Evolutionary conservation across 1,140 invertebrate species (phyloP), one percentile per base, ranked within the genome.

Genomic region (Aphidius gifuensis): DNA sequence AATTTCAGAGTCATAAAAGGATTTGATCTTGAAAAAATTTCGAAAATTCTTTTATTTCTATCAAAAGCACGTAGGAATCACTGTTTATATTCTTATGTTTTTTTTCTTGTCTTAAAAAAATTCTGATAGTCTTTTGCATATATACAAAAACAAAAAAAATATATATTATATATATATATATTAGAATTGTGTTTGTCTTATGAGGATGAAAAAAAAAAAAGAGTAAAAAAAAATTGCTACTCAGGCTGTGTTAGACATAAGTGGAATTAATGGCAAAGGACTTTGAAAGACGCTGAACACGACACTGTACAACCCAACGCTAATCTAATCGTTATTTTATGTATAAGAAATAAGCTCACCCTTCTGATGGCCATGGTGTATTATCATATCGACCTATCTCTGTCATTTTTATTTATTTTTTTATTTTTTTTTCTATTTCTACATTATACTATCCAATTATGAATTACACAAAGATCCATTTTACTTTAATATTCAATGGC

Each of bases 271-370:
- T 58, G 61, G 21, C 45, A 43, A 16, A 42, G 38, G 11, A 49
- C 23, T 43, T 42, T 48, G 53, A 56, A n/a, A 53, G 47, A 62
- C 61, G 48, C 54, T 62, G 48, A 51, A 51, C 44, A 51, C 11
- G 50, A 58, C 48, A 63, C 55, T 58, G 45, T 46, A 39, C 50
- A 43, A 50, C 32, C 43, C 50, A 16, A 47, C 38, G 44, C 50
- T 53, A 38, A 47, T 50, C 62, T 64, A 64, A 64, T 64, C 62
- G 62, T 64, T 64, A 64, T 64, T 64, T 64, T 55, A 64, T 64
- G 62, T 59, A 59, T 64, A 64, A 64, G 62, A 60, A 53, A 64
- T 59, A 63, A 57, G 44, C 42, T 42, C 57, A 44, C 50, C 43
- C 39, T 39, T 40, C 38, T 55, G 40, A 6, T 9, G 32, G 45